A percentile compares a stretch with the other conserved stretches of the same genome.
phyloP scores from a whole-genome alignment of 2,113 vertebrate species.

The Cnemophilus loriae region DNA sequence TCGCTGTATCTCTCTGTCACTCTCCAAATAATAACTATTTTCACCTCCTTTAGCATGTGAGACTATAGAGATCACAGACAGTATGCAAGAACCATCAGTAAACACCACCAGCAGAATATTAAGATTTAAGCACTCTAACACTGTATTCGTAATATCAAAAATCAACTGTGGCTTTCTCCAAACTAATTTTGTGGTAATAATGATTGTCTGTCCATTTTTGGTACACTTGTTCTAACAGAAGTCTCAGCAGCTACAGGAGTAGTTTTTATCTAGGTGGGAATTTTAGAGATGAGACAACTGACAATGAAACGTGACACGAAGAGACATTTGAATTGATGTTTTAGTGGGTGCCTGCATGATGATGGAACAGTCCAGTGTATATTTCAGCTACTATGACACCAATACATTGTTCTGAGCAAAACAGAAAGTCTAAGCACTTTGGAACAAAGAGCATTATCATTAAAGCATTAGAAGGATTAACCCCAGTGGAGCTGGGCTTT shows the following conservation, averaged over 20 bases:
- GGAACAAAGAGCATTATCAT: neutral
- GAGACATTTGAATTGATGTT: neutral
- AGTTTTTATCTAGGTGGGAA: neutral
- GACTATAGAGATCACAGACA: neutral
- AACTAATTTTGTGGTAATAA: neutral
- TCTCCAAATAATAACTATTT: neutral
- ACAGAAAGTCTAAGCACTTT: neutral
- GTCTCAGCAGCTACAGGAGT: neutral
- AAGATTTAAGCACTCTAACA: neutral
- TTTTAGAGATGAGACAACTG: neutral
- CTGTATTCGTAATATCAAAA: neutral
- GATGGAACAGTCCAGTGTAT: neutral
- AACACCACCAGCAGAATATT: neutral
- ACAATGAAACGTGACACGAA: neutral
- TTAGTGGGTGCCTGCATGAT: neutral
- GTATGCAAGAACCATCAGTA: neutral
- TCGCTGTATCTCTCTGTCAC: neutral
- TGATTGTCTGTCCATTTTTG: neutral
- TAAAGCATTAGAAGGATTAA: neutral
- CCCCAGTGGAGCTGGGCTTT: neutral
- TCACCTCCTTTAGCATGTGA: neutral
- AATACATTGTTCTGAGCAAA: neutral
- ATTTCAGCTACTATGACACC: neutral
- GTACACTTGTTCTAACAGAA: neutral
- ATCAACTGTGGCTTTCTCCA: neutral